Evolutionary conservation across 1,140 invertebrate species (phyloP).

Genomic region (Orchestia grillus): DNA sequence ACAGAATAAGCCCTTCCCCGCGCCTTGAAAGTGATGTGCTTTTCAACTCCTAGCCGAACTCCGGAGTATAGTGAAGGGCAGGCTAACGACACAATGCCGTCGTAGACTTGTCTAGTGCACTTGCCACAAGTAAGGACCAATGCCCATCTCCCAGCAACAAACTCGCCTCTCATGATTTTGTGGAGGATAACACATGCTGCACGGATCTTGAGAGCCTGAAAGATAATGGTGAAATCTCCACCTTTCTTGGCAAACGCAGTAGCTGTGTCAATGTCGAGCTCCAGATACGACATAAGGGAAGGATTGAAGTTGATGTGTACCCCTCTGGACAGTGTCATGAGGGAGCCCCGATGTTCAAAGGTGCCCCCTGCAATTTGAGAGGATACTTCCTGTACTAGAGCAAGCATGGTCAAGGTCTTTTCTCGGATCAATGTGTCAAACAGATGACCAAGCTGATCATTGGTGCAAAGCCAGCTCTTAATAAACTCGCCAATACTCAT

Average conservation of each 20-base stretch:
- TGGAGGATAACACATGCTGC: not conserved
- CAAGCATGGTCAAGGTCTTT: not conserved
- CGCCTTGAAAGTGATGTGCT: not conserved
- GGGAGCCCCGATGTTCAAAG: not conserved
- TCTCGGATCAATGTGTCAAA: not conserved
- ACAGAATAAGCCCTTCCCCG: not conserved
- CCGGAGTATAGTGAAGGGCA: not conserved
- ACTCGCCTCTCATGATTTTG: not conserved
- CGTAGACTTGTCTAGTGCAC: not conserved
- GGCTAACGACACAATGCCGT: not conserved
- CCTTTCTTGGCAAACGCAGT: not conserved
- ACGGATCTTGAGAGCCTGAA: not conserved
- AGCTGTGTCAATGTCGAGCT: not conserved
- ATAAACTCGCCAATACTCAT: not conserved
- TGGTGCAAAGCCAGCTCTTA: not conserved
- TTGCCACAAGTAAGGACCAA: not conserved
- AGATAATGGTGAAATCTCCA: not conserved
- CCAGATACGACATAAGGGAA: not conserved
- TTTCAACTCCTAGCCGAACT: not conserved
- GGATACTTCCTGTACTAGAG: not conserved
- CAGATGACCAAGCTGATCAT: not conserved
- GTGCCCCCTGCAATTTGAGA: not conserved
- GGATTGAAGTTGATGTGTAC: constrained; percentile 12
- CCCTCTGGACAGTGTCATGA: not conserved
- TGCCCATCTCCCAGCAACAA: not conserved